Evolutionary conservation across 2,888 invertebrate species (phyloP).

Genomic region (Pteria penguin): DNA sequence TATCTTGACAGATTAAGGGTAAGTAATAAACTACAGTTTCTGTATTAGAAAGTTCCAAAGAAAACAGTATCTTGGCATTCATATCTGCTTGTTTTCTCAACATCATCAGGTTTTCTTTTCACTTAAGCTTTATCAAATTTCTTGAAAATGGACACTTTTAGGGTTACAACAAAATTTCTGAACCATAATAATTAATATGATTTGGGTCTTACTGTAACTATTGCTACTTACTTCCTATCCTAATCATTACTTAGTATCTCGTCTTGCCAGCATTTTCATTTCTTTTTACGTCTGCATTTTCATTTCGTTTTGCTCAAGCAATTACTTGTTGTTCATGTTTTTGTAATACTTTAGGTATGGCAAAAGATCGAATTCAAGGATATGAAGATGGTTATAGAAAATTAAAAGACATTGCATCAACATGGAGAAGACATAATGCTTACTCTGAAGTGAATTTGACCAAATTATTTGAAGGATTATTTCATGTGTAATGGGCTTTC

Average conservation of each 20-base stretch:
- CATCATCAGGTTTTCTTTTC: too few relatives aligned
- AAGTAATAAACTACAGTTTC: too few relatives aligned
- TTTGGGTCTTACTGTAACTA: too few relatives aligned
- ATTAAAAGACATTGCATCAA: conserved; percentile 60
- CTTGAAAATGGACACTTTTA: too few relatives aligned
- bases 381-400: conserved; percentile 55
- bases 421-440: conserved; percentile 68
- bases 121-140: too few relatives aligned
- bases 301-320: neutral
- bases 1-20: neutral
- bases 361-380: conserved; percentile 37
- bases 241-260: neutral
- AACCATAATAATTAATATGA: too few relatives aligned
- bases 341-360: conserved; percentile 48
- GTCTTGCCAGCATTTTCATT: neutral
- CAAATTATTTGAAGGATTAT: conserved; percentile 73
- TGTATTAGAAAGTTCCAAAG: conserved; percentile 52
- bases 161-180: too few relatives aligned
- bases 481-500: too few relatives aligned
- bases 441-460: conserved; percentile 77
- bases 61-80: too few relatives aligned
- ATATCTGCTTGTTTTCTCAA: too few relatives aligned
- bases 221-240: too few relatives aligned
- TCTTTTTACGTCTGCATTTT: neutral
- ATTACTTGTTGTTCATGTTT: too few relatives aligned